These are phyloP conservation scores for Nesidiocoris tenuis DNA, from an alignment of 2,888 invertebrate species.

Conservation along the genomic window DNA sequence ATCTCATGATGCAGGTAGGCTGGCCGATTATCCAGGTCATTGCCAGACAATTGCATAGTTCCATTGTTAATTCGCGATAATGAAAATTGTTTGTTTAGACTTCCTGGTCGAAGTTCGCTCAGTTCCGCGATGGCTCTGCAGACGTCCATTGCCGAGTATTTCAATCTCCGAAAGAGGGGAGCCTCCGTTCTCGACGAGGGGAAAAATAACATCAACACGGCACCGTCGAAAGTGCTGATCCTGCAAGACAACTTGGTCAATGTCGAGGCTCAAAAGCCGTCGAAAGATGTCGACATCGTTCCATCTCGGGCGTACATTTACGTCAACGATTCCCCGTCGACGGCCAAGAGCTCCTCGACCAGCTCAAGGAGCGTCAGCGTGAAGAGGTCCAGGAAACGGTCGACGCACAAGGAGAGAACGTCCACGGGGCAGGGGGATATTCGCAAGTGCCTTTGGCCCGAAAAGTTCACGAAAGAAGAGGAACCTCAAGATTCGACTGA, in stretches of 20 bases:
- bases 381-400: not conserved
- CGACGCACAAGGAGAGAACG: not conserved
- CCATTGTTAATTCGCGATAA: not conserved
- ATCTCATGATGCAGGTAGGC: no score
- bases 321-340: not conserved
- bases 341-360: not conserved
- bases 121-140: constrained; percentile 55
- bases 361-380: not conserved
- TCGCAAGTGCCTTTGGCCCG: constrained; percentile 19
- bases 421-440: constrained; percentile 8
- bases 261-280: not conserved
- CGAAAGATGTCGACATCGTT: constrained; percentile 1
- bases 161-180: constrained; percentile 72
- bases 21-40: not conserved
- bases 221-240: constrained; percentile 55
- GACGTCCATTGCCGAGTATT: constrained; percentile 72
- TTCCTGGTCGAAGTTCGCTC: not conserved
- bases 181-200: constrained; percentile 69
- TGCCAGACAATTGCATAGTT: not conserved
- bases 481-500: not conserved
- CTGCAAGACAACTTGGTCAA: constrained; percentile 52
- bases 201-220: constrained; percentile 43
- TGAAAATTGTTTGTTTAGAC: not conserved
- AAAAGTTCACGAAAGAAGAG: not conserved
- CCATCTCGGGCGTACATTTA: constrained; percentile 21